A percentile compares a stretch with the other conserved stretches of the same genome.
Conservation (phyloP, 2,888 invertebrate genomes). For the Melieria omissa region DNA sequence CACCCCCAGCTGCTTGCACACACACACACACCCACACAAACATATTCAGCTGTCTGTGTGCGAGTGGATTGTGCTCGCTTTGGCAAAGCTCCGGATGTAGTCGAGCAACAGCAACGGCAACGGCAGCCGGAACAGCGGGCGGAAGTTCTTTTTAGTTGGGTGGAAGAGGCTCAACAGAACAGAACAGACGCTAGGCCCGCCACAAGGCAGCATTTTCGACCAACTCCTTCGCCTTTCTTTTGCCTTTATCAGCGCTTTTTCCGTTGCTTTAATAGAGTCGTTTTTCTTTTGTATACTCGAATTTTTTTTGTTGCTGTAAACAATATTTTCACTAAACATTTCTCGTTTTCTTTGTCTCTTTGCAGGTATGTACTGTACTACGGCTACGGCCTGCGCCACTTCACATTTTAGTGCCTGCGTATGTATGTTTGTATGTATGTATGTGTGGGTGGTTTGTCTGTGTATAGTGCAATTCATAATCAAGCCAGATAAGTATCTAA, state of each 20-base stretch:
- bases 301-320: background rate
- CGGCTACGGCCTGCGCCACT: too few relatives aligned
- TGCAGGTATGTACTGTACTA: constrained; percentile 30
- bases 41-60: background rate
- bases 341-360: constrained; percentile 18
- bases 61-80: too few relatives aligned
- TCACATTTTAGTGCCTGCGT: too few relatives aligned
- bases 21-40: background rate
- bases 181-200: background rate
- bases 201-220: background rate
- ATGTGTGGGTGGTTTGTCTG: background rate
- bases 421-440: background rate
- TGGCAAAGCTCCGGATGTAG: too few relatives aligned
- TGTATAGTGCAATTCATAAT: background rate
- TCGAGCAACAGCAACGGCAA: constrained; percentile 16
- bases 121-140: constrained; percentile 28
- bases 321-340: constrained; percentile 3
- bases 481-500: too few relatives aligned
- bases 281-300: background rate
- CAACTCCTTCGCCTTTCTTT: constrained; percentile 2
- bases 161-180: background rate
- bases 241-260: background rate
- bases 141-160: constrained; percentile 24
- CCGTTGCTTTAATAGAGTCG: background rate
- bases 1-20: too few relatives aligned